These are phyloP conservation scores for Pseudorhombus dupliciocellatus DNA, from an alignment of 2,113 vertebrate genomes.

Conservation along the genomic window DNA sequence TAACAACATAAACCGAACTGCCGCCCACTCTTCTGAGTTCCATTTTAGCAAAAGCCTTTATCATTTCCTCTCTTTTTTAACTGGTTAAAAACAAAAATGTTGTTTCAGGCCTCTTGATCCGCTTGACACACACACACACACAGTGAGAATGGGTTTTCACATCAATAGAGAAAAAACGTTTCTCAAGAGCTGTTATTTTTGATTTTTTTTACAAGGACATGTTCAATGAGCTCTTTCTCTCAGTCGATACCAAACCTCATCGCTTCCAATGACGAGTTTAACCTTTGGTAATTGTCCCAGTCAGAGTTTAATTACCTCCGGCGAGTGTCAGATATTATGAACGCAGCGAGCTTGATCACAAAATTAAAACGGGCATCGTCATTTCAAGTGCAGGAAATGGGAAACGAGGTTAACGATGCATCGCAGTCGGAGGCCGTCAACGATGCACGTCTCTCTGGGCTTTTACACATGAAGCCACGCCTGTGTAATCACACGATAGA, in stretches of 20 bases:
- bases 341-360: slow-evolving; percentile 13
- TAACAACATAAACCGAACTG: slow-evolving; percentile 6
- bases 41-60: background rate
- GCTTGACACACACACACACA: slow-evolving; percentile 19
- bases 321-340: slow-evolving; percentile 4
- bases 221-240: slow-evolving; percentile 17
- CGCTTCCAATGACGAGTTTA: slow-evolving; percentile 9
- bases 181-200: background rate
- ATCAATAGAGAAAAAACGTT: slow-evolving; percentile 45
- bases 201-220: slow-evolving; percentile 17
- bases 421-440: slow-evolving; percentile 5
- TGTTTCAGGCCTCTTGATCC: slow-evolving; percentile 11
- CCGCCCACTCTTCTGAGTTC: slow-evolving; percentile 8
- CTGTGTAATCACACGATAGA: slow-evolving; percentile 27
- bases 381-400: slow-evolving; percentile 12
- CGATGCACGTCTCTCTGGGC: slow-evolving; percentile 12
- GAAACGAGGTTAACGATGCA: background rate
- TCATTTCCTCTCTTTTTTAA: background rate
- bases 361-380: slow-evolving; percentile 15
- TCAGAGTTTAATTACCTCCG: slow-evolving; percentile 30
- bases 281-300: slow-evolving; percentile 9
- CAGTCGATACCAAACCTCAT: slow-evolving; percentile 8
- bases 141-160: slow-evolving; percentile 37
- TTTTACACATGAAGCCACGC: slow-evolving; percentile 16
- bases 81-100: slow-evolving; percentile 14